Evolutionary conservation across 2,888 invertebrate species (phyloP), one percentile per base, ranked within the genome.

Genomic region (Papilio elwesi): DNA sequence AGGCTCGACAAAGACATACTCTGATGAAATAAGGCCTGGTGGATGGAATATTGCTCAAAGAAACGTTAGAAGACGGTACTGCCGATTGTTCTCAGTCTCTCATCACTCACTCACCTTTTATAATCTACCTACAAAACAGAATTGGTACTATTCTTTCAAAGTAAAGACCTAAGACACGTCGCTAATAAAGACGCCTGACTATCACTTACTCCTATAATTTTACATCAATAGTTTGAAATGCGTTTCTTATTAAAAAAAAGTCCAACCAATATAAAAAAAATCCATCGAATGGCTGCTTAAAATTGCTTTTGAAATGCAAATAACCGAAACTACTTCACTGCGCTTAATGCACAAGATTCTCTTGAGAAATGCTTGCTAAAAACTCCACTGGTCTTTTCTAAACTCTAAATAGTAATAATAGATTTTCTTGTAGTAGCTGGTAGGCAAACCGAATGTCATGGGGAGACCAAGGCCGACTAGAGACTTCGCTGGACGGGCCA

Each of bases 221-320:
- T 43, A 7, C 43, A 5, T 43, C 43, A 43, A 43, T 43, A 43
- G 7, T 7, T 43, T 43, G 43, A 43, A 4, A 4, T 43, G 8
- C 43, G 0, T 43, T 43, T 5, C 0, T 43, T 43, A 43, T 4
- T 43, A 43, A 43, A 43, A 15, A 62, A 43, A 12, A 36, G 12
- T 52, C 12, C 11, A 59, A 38, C 13, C 55, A 26, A 55, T 55
- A 57, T 38, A 59, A 59, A 57, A 6, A 13, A n/a, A 38, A n/a
- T 59, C n/a, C 38, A 43, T 43, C n/a, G 59, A 62, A 43, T 62
- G 43, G 43, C 43, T 62, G 43, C 15, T 43, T 62, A 10, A 43
- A 62, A 62, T 62, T 62, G 43, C 59, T 62, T 62, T 62, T 62
- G 59, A 59, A 59, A 59, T 59, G 59, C 59, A 62, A 62, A 62